Base-by-base conservation (phyloP, 2,888 invertebrate genomes). In the Micoletzkya japonica region DNA sequence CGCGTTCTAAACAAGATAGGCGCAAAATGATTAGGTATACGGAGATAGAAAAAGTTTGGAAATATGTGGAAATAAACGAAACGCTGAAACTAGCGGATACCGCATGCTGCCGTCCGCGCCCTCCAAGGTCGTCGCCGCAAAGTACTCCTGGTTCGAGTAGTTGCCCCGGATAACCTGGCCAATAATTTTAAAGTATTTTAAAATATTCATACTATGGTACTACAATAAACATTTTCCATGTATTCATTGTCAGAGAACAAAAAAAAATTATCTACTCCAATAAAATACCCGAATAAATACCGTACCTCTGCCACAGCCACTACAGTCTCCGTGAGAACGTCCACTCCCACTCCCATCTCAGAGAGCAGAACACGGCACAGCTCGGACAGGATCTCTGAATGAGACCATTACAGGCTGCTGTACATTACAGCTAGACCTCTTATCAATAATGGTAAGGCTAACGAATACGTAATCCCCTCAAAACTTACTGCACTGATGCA, bases 331-430 rank as follows among this genome's bases (percentile, higher is more conserved):
- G 95, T 94, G 58, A 97, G 88, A 61, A 97, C 93, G 86, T 97
- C 95, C 0, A 94, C 94, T 0, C 97, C 96, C 0, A 97, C 94
- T 0, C 96, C 96, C 85, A 80, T 72, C 71, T 92, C 93, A 0
- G 95, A 93, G 93, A 98, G 94, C 56, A 98, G 87, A 75, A 96
- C 93, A 77, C 91, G 91, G 83, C 95, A 95, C 17, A 98, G 87
- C 2, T 91, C 90, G 84, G 91, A 90, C 30, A 95, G 87, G 60
- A 95, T 87, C 4, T 88, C 88, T 88, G 77, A 2, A 36, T 37
- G 10, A 20, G n/a, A n/a, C n/a, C n/a, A n/a, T 20, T 14, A 44
- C 10, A 44, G 44, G 17, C 10, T 44, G 10, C 10, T 44, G 44
- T 10, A 14, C 10, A 44, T 44, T 44, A 14, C 10, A 10, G 44